phyloP scores from a whole-genome alignment of 2,888 invertebrate species.

The Campoplex nolae region DNA sequence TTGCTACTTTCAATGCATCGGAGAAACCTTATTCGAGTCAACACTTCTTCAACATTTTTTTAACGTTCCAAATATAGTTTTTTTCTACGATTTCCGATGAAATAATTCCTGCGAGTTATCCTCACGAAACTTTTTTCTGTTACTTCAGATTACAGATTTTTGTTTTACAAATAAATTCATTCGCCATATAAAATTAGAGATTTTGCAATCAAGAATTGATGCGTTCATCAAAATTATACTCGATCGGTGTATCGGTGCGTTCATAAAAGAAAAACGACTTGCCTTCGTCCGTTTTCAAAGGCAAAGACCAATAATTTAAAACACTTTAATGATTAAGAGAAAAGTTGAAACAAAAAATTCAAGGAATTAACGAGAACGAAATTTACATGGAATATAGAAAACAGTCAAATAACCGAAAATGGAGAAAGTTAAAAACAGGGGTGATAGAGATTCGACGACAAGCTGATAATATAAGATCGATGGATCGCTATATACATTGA shows the following conservation, averaged over 20 bases:
- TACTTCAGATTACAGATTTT: neutral
- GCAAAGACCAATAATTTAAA: neutral
- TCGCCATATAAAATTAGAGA: neutral
- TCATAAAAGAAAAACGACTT: neutral
- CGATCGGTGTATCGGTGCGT: neutral
- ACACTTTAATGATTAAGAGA: conserved; percentile 25
- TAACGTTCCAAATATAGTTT: neutral
- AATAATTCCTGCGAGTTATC: neutral
- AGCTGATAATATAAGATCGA: conserved; percentile 30
- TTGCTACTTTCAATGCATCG: neutral
- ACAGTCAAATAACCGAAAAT: conserved; percentile 2
- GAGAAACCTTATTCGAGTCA: too few relatives aligned
- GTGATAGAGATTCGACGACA: conserved; percentile 22
- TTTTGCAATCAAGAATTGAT: neutral
- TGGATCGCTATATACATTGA: conserved; percentile 48
- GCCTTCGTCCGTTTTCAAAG: neutral
- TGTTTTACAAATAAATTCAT: neutral
- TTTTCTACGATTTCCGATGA: neutral
- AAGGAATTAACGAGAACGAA: neutral
- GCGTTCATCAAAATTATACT: neutral
- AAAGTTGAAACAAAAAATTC: conserved; percentile 19
- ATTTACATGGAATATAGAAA: neutral
- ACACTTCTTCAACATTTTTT: neutral
- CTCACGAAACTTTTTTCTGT: neutral
- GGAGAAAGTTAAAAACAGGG: neutral